Base-by-base conservation (phyloP, 2,113 vertebrate species). In the Phyllostomus hastatus region DNA sequence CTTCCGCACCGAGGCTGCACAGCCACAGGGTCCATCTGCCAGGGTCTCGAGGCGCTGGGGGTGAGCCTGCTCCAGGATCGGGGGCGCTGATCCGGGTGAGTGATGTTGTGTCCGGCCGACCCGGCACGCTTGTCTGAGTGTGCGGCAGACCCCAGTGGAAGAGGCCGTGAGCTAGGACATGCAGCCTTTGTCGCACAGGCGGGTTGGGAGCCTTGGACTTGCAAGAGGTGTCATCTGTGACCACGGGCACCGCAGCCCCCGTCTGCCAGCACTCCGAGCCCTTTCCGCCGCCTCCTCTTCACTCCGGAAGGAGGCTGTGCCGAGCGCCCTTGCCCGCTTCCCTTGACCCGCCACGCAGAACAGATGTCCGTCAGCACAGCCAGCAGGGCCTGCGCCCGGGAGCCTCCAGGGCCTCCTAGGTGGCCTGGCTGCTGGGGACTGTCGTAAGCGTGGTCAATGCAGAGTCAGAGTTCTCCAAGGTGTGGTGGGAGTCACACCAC, bases 91-190 rank as follows among this genome's bases (percentile, higher is more conserved):
- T 48, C 54, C 10, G 7, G 35, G 33, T 0, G 0, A 26, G 26
- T 5, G 7, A 26, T 16, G 70, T 22, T 57, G 17, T 33, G 31
- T n/a, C 67, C 31, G 35, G 78, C 22, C 28, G 5, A 52, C 38
- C 26, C 4, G 2, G 88, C 43, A 35, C 5, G 12, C 28, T 16
- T 31, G 33, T 61, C 5, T 7, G 38, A 43, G 69, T 0, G 0
- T 28, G 19, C 19, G 15, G 41, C n/a, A 24, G 46, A 17, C 24
- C 17, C 67, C 48, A 22, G 6, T 20, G 20, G 48, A 33, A 10
- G 16, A 48, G 57, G 12, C 43, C 2, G 0, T 5, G 48, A 33
- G 46, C 46, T 10, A 48, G 38, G 91, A 33, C 46, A 31, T 10
- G 15, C n/a, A 11, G 28, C 4, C 33, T 59, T 50, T n/a, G 8